phyloP scores from a whole-genome alignment of 1,140 invertebrate genomes.

The Drosophila busckii region DNA sequence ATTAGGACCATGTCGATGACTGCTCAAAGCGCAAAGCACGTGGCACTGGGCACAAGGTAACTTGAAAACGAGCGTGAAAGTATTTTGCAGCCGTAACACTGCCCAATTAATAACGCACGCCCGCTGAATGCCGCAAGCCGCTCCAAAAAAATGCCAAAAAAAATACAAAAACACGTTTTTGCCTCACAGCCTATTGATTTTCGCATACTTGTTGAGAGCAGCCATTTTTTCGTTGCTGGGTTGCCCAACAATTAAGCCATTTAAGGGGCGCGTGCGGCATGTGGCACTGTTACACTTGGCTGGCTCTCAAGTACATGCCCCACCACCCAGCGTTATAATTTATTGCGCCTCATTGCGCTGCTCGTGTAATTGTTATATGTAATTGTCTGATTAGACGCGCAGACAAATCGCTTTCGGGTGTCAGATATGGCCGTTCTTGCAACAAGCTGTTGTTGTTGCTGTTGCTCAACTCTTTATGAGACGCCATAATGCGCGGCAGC shows the following conservation, averaged over 20 bases:
- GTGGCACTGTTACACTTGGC: conserved; percentile 6
- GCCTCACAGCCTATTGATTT: conserved; percentile 53
- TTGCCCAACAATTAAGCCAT: conserved; percentile 64
- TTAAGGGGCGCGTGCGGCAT: conserved; percentile 2
- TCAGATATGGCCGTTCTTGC: conserved; percentile 3
- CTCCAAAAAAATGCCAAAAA: too few relatives aligned
- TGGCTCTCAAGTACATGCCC: conserved; percentile 30
- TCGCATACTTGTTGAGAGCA: conserved; percentile 55
- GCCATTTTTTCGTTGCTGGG: conserved; percentile 17
- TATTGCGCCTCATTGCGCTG: conserved; percentile 58
- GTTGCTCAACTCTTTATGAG: conserved; percentile 48
- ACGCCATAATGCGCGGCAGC: conserved; percentile 67
- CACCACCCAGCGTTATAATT: conserved; percentile 36
- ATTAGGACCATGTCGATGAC: conserved; percentile 40
- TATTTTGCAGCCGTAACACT: conserved; percentile 60
- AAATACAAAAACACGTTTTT: too few relatives aligned
- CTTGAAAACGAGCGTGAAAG: conserved; percentile 73
- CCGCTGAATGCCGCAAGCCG: too few relatives aligned
- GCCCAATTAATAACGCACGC: conserved; percentile 60
- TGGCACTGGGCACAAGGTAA: conserved; percentile 39
- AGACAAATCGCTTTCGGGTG: conserved; percentile 28
- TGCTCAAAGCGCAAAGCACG: conserved; percentile 29
- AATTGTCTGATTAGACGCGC: conserved; percentile 51
- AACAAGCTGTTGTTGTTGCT: neutral
- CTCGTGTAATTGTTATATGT: conserved; percentile 63